Percentiles rank a stretch among this genome's conserved stretches.
These are phyloP conservation scores for Aramus guarauna DNA, from an alignment of 2,113 vertebrate genomes.

Conservation along the genomic window DNA sequence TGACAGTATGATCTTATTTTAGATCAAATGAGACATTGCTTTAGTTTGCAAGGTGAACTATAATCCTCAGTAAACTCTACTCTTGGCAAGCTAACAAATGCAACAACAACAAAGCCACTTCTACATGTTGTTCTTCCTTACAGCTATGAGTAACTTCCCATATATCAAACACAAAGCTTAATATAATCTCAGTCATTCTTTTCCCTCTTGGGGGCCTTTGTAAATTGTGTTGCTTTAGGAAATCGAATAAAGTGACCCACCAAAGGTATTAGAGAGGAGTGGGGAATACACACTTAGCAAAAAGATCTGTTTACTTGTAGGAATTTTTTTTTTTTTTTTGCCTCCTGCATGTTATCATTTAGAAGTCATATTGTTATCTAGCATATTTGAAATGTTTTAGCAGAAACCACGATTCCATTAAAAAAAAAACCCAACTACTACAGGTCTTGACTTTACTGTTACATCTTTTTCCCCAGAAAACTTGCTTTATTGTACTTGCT, in stretches of 20 bases:
- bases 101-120: conserved; percentile 52
- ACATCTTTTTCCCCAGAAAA: fast-evolving
- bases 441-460: not conserved
- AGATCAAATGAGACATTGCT: conserved; percentile 39
- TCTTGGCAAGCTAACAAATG: conserved; percentile 56
- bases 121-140: conserved; percentile 34
- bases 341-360: not conserved
- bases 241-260: not conserved
- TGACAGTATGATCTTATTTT: conserved; percentile 23
- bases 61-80: conserved; percentile 18
- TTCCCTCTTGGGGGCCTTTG: conserved; percentile 37
- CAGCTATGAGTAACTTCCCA: conserved; percentile 51
- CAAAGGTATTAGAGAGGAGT: not conserved
- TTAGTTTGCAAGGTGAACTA: not conserved
- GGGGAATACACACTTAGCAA: not conserved
- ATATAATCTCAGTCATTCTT: not conserved
- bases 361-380: not conserved
- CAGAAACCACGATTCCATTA: not conserved
- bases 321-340: not conserved
- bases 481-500: not conserved
- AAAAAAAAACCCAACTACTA: not conserved
- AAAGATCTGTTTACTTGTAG: not conserved
- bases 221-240: conserved; percentile 31
- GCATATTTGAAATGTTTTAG: not conserved
- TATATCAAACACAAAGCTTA: conserved; percentile 45